These are phyloP conservation scores for Doris montereyensis DNA, from an alignment of 2,888 invertebrate species.

Conservation along the genomic window DNA sequence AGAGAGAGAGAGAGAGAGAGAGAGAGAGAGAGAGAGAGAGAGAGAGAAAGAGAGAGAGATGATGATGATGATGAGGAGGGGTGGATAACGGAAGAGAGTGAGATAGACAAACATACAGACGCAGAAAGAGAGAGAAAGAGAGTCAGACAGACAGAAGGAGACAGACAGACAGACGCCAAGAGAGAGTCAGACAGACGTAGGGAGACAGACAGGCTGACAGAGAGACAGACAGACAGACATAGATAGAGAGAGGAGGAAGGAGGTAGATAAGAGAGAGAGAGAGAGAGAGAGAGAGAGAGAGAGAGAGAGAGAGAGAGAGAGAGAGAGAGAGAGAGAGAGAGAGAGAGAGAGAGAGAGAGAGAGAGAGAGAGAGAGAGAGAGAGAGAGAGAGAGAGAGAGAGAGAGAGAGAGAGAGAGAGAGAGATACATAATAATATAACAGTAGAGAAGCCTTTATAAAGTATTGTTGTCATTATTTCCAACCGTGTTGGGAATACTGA, in stretches of 20 bases:
- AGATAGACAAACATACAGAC: neutral
- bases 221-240: neutral
- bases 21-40: conserved; percentile 2
- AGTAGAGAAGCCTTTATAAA: too few species aligned
- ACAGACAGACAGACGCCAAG: neutral
- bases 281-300: neutral
- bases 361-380: neutral
- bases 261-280: too few species aligned
- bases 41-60: neutral
- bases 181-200: neutral
- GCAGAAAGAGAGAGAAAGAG: neutral
- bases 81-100: neutral
- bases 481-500: too few species aligned
- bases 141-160: neutral
- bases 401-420: conserved; percentile 13
- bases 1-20: neutral
- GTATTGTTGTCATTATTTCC: too few species aligned
- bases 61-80: neutral
- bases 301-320: conserved; percentile 8
- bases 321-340: conserved; percentile 7
- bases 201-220: too few species aligned
- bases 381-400: neutral
- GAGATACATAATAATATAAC: too few species aligned
- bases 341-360: conserved; percentile 9
- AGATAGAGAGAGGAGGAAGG: neutral